These are phyloP conservation scores for Drosophila macrothrix DNA, from an alignment of 2,888 invertebrate genomes.

Conservation along the genomic window DNA sequence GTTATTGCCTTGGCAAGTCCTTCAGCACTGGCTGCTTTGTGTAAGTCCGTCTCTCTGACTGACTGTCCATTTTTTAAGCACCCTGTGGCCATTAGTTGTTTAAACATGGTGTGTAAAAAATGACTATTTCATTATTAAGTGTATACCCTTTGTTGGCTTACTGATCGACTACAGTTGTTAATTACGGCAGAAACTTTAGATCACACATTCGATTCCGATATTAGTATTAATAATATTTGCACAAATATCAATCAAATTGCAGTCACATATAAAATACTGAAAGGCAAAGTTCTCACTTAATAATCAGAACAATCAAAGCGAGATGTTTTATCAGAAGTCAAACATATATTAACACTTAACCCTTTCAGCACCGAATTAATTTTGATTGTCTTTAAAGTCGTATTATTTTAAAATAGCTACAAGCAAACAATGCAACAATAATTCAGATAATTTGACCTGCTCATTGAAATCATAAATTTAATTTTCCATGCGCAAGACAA, in stretches of 20 bases:
- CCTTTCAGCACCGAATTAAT: not conserved
- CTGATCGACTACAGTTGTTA: not conserved
- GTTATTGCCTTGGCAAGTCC: constrained; percentile 47
- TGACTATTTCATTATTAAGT: not conserved
- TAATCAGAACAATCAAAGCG: not conserved
- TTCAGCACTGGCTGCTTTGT: constrained; percentile 10
- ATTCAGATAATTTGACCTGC: too few species aligned
- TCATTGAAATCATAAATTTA: not conserved
- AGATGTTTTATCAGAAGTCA: not conserved
- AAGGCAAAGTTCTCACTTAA: not conserved
- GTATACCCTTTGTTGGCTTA: not conserved
- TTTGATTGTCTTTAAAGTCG: not conserved
- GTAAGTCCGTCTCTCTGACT: constrained; percentile 1
- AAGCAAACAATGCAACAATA: not conserved
- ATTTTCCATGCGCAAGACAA: not conserved
- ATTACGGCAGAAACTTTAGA: not conserved
- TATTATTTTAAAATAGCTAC: not conserved
- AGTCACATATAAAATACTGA: not conserved
- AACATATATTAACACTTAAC: not conserved
- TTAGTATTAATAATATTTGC: not conserved
- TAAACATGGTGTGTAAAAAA: not conserved
- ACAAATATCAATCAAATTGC: not conserved
- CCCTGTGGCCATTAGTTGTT: not conserved
- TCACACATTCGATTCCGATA: not conserved
- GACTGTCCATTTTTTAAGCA: not conserved